Evolutionary conservation across 2,888 invertebrate genomes (phyloP).

Genomic region (Eristalis intricaria): DNA sequence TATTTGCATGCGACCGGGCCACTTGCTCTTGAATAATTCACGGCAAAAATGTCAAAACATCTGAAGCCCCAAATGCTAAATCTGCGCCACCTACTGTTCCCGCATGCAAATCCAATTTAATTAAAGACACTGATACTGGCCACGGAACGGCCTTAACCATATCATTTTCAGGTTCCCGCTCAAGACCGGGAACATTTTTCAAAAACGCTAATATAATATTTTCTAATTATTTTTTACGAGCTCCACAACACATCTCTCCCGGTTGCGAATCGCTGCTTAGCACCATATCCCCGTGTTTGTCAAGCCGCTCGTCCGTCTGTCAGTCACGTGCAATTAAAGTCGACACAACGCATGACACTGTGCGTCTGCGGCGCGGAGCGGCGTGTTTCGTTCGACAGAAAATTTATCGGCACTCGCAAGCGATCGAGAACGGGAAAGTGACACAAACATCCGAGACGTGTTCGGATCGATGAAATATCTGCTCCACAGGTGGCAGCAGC

Average conservation of each 20-base stretch:
- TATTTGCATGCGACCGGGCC: conserved; percentile 13
- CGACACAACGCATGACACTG: neutral
- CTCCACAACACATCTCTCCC: conserved; percentile 34
- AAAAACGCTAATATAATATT: conserved; percentile 13
- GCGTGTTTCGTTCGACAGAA: conserved; percentile 4
- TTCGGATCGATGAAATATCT: conserved; percentile 59
- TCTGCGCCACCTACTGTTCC: conserved; percentile 31
- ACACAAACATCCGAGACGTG: conserved; percentile 32
- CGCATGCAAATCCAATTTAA: conserved; percentile 41
- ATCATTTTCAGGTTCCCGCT: conserved; percentile 8
- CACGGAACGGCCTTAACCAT: conserved; percentile 7
- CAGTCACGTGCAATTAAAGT: conserved; percentile 18
- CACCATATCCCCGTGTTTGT: conserved; percentile 14
- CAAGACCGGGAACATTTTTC: conserved; percentile 8
- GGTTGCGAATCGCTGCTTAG: conserved; percentile 30
- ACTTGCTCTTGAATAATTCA: neutral
- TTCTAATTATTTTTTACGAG: conserved; percentile 53
- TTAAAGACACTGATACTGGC: conserved; percentile 5
- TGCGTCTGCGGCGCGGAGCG: neutral
- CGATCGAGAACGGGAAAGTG: conserved; percentile 45
- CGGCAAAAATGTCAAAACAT: conserved; percentile 9
- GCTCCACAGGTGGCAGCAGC: conserved; percentile 62
- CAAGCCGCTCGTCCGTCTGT: conserved; percentile 1
- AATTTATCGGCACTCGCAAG: conserved; percentile 51
- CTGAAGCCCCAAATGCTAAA: conserved; percentile 21